Percentiles rank a stretch among this genome's conserved stretches.
These are phyloP conservation scores for Liodrosophila aerea DNA, from an alignment of 2,888 invertebrate genomes.

Conservation along the genomic window DNA sequence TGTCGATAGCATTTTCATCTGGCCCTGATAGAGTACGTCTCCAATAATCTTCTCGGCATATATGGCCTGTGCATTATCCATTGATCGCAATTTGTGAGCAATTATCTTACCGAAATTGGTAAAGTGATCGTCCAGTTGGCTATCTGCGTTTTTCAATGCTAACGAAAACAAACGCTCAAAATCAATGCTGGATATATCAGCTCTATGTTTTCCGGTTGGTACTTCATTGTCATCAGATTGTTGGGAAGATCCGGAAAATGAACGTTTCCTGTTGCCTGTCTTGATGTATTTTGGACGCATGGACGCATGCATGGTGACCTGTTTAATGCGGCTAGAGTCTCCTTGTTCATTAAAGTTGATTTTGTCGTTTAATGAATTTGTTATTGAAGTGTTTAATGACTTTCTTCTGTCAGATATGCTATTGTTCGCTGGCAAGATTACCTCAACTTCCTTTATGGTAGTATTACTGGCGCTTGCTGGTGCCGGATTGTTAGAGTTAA, in stretches of 20 bases:
- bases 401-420: constrained; percentile 52
- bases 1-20: constrained; percentile 80
- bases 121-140: constrained; percentile 77
- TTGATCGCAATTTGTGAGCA: constrained; percentile 80
- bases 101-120: constrained; percentile 81
- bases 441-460: constrained; percentile 60
- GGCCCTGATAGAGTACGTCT: constrained; percentile 81
- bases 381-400: constrained; percentile 41
- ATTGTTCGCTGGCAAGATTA: constrained; percentile 53
- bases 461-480: constrained; percentile 29
- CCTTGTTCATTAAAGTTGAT: constrained; percentile 25
- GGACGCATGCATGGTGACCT: not conserved
- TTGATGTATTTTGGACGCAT: constrained; percentile 33
- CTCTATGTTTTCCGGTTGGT: constrained; percentile 71
- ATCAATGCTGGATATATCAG: constrained; percentile 78
- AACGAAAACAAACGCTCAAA: constrained; percentile 79
- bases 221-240: constrained; percentile 70
- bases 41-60: constrained; percentile 81
- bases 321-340: constrained; percentile 33
- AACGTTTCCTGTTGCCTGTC: constrained; percentile 67
- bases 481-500: constrained; percentile 51
- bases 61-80: constrained; percentile 80
- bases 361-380: constrained; percentile 27
- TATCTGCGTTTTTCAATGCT: constrained; percentile 79
- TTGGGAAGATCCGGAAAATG: constrained; percentile 72